These are phyloP conservation scores for Chromoteleia sp. DNA, from an alignment of 2,888 invertebrate genomes.

Conservation along the genomic window DNA sequence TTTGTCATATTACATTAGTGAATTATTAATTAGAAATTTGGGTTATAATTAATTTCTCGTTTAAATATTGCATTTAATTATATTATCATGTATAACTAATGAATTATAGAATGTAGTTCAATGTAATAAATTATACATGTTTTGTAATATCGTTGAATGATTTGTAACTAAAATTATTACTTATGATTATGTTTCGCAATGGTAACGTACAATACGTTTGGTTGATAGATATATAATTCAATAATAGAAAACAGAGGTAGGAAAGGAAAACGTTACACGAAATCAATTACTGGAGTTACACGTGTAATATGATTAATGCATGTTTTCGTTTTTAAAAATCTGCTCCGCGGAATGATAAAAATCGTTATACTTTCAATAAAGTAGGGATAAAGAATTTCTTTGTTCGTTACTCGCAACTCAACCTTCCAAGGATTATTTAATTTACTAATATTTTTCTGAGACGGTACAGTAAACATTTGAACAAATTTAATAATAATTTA, in stretches of 20 bases:
- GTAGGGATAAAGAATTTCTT: too few species aligned
- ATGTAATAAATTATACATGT: conserved; percentile 44
- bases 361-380: too few species aligned
- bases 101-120: conserved; percentile 41
- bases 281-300: conserved; percentile 14
- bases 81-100: conserved; percentile 46
- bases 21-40: conserved; percentile 58
- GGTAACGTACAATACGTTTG: conserved; percentile 32
- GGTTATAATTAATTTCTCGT: conserved; percentile 51
- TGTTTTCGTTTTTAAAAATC: conserved; percentile 2
- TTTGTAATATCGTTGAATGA: conserved; percentile 26
- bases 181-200: conserved; percentile 22
- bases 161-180: conserved; percentile 36
- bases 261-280: conserved; percentile 22
- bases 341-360: too few species aligned
- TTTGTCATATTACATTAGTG: conserved; percentile 44
- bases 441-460: too few species aligned
- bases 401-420: too few species aligned
- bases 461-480: too few species aligned
- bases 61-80: conserved; percentile 48
- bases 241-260: conserved; percentile 9
- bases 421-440: too few species aligned
- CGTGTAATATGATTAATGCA: conserved; percentile 6
- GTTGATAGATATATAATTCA: conserved; percentile 24
- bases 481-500: too few species aligned